phyloP scores from a whole-genome alignment of 2,797 vertebrate genomes.

The Eulemur rubriventer region DNA sequence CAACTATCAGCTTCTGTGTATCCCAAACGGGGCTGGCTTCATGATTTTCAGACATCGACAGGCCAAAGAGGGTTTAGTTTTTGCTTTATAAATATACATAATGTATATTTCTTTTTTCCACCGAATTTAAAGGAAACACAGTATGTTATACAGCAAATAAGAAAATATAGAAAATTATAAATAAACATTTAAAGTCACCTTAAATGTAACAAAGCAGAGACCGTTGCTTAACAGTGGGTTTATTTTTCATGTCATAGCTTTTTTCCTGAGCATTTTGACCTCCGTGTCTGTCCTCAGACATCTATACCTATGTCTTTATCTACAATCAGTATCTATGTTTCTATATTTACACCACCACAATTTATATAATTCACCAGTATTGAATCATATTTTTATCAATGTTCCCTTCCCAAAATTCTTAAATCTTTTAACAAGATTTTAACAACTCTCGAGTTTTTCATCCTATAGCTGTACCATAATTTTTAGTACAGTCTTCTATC shows the following conservation, averaged over 20 bases:
- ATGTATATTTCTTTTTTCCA: not conserved
- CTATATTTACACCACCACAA: too few relatives aligned
- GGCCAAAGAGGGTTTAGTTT: not conserved
- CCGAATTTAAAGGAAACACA: not conserved
- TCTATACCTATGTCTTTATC: fast-evolving
- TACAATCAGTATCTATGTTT: not conserved
- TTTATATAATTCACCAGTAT: not conserved
- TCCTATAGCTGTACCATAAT: not conserved
- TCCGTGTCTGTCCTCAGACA: fast-evolving
- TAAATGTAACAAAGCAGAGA: not conserved
- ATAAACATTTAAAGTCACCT: not conserved
- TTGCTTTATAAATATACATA: not conserved
- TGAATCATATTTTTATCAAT: not conserved
- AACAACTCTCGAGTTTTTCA: not conserved
- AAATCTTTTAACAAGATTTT: not conserved
- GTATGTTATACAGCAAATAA: not conserved
- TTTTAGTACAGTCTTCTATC: not conserved
- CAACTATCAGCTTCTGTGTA: fast-evolving
- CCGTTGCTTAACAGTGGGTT: fast-evolving
- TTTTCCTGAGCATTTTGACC: fast-evolving
- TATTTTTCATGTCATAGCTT: too few relatives aligned
- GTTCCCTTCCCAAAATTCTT: not conserved
- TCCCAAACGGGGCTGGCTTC: not conserved
- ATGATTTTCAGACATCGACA: not conserved
- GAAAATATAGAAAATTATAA: not conserved